Percentiles rank a stretch among this genome's conserved stretches.
Conservation (phyloP, 2,113 vertebrate species). For the Dromaius novaehollandiae region DNA sequence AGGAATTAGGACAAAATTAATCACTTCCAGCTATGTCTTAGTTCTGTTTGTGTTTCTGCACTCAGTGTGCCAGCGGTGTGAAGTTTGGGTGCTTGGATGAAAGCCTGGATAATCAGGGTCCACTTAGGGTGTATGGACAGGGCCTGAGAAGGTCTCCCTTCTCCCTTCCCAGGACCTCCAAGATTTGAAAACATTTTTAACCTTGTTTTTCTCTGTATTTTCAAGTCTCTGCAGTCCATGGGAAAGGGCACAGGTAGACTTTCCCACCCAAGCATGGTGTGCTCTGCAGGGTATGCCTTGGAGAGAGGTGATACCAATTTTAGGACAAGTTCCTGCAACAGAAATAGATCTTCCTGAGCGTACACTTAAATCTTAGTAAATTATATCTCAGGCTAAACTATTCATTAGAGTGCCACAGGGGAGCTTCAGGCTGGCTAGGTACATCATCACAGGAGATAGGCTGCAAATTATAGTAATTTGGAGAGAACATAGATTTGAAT, state of each 20-base stretch:
- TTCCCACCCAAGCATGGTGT: neutral
- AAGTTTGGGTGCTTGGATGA: neutral
- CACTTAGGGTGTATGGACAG: neutral
- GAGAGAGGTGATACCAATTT: neutral
- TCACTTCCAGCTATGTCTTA: neutral
- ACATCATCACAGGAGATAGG: conserved; percentile 45
- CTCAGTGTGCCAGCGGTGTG: neutral
- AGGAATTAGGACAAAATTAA: neutral
- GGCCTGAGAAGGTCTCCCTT: neutral
- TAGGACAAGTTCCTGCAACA: neutral
- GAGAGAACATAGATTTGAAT: conserved; percentile 10
- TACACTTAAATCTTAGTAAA: conserved; percentile 32
- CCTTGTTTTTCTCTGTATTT: neutral
- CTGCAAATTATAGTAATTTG: conserved; percentile 72
- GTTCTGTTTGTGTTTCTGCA: neutral
- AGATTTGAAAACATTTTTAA: neutral
- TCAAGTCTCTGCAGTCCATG: neutral
- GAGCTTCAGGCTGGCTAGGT: conserved; percentile 2
- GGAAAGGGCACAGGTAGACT: neutral
- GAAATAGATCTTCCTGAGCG: neutral
- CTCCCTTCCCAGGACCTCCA: neutral
- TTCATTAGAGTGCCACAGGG: conserved; percentile 61
- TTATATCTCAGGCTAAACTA: conserved; percentile 57
- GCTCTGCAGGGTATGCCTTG: neutral
- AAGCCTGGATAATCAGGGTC: neutral